These are phyloP conservation scores for Brachionus koreanus DNA, from an alignment of 1,140 invertebrate species.

Conservation along the genomic window DNA sequence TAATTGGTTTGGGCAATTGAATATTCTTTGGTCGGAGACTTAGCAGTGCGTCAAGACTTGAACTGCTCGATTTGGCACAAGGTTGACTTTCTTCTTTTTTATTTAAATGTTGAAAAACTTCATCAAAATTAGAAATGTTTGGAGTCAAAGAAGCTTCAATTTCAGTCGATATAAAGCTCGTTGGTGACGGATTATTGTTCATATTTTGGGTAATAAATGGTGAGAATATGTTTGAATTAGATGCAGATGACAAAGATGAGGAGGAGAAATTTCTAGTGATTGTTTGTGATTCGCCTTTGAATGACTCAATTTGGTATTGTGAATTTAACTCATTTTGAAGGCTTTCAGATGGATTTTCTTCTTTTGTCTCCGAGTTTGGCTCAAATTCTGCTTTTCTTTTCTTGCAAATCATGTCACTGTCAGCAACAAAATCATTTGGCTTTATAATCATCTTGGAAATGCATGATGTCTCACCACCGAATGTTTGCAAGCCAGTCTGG, in stretches of 20 bases:
- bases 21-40: background rate
- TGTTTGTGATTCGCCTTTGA: background rate
- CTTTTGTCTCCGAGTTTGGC: constrained; percentile 50
- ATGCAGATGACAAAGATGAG: constrained; percentile 11
- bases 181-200: background rate
- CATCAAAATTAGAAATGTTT: constrained; percentile 13
- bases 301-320: constrained; percentile 49
- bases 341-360: constrained; percentile 53
- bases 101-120: background rate
- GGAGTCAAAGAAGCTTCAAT: background rate
- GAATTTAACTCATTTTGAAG: constrained; percentile 30
- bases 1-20: background rate
- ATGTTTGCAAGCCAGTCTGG: constrained; percentile 77
- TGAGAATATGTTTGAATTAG: constrained; percentile 2
- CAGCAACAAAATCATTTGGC: background rate
- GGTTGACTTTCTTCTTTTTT: background rate
- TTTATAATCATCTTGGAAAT: constrained; percentile 63
- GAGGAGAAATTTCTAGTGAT: constrained; percentile 12
- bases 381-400: background rate
- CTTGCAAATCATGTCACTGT: background rate
- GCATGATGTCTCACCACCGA: constrained; percentile 73
- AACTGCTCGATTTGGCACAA: background rate
- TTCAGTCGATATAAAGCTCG: constrained; percentile 20
- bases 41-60: background rate
- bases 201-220: background rate